Evolutionary conservation across 2,888 invertebrate genomes (phyloP).

Genomic region (Melanophora roralis): DNA sequence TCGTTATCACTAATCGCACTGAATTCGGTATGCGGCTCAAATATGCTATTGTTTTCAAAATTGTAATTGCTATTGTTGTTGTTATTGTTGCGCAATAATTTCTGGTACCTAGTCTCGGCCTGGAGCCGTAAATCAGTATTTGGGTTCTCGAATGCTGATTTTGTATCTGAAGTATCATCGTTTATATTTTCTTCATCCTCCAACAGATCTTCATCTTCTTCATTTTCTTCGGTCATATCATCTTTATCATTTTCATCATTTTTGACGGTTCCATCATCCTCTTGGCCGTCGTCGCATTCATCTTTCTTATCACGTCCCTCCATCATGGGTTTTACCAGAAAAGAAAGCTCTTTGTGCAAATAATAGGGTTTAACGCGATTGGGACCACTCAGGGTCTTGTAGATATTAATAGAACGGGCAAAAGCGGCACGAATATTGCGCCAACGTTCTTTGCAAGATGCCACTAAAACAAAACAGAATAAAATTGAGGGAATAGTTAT

Average conservation of each 20-base stretch:
- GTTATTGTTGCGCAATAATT: conserved; percentile 23
- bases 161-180: conserved; percentile 47
- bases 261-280: conserved; percentile 11
- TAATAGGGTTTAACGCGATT: conserved; percentile 73
- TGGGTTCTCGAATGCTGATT: conserved; percentile 55
- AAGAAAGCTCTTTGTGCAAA: conserved; percentile 69
- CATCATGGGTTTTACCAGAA: conserved; percentile 69
- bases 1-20: conserved; percentile 48
- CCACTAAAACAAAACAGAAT: conserved; percentile 56
- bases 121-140: conserved; percentile 55
- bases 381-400: conserved; percentile 66
- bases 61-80: conserved; percentile 44
- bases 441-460: conserved; percentile 68
- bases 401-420: conserved; percentile 67
- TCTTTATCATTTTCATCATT: conserved; percentile 48
- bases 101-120: conserved; percentile 35
- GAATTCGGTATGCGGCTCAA: conserved; percentile 53
- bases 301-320: conserved; percentile 62
- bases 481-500: not conserved
- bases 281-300: conserved; percentile 62
- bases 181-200: conserved; percentile 46
- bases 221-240: conserved; percentile 18
- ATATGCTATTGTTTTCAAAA: conserved; percentile 62
- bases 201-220: conserved; percentile 57
- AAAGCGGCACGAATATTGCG: conserved; percentile 68